Percentiles rank a stretch among this genome's conserved stretches.
Evolutionary conservation across 2,797 vertebrate species (phyloP).

Genomic region (Buceros bicornis): DNA sequence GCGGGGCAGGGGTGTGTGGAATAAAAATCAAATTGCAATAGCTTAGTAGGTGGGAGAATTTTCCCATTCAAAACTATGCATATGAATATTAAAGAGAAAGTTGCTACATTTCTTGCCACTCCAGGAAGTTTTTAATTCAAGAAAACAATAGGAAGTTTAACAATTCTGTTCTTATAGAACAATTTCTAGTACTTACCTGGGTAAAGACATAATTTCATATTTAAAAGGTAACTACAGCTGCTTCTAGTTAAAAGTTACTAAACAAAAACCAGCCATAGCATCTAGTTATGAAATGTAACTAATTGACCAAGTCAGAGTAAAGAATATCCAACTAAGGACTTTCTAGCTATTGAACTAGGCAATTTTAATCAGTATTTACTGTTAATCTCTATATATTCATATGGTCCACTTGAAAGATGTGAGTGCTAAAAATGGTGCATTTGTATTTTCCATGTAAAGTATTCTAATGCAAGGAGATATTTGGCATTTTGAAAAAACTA

Average conservation of each 20-base stretch:
- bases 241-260: background rate
- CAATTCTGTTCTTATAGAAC: background rate
- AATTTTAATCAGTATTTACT: background rate
- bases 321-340: background rate
- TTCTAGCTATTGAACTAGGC: background rate
- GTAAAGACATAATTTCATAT: background rate
- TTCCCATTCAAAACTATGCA: background rate
- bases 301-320: background rate
- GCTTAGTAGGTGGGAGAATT: background rate
- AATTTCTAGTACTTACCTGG: background rate
- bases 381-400: background rate
- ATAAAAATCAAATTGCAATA: background rate
- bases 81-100: background rate
- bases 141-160: background rate
- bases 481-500: background rate
- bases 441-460: background rate
- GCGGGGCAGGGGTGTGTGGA: too few relatives aligned
- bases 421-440: background rate
- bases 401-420: background rate
- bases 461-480: background rate
- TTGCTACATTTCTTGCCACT: constrained; percentile 6
- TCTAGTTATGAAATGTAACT: background rate
- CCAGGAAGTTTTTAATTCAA: background rate
- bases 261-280: background rate
- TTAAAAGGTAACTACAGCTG: background rate